Evolutionary conservation across 2,797 vertebrate species (phyloP).

Genomic region (Myripristis murdjan): DNA sequence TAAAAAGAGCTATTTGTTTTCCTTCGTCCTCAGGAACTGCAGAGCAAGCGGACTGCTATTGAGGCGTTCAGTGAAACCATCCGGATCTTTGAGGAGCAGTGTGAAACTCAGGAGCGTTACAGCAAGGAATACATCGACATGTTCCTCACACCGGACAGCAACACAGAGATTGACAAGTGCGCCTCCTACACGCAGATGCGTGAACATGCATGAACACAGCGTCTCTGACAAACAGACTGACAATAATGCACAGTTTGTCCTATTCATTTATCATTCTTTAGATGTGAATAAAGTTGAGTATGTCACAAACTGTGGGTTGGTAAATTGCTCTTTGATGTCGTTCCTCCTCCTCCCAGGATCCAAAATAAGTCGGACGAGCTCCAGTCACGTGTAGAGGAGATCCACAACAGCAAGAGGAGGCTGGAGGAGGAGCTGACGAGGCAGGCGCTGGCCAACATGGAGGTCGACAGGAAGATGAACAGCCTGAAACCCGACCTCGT

Average conservation of each 20-base stretch:
- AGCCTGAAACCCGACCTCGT: slow-evolving; percentile 93
- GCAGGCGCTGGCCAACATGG: slow-evolving; percentile 89
- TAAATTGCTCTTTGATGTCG: background rate
- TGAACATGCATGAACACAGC: background rate
- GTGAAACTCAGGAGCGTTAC: slow-evolving; percentile 92
- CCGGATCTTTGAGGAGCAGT: slow-evolving; percentile 96
- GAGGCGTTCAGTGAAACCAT: slow-evolving; percentile 96
- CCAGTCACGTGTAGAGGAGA: slow-evolving; percentile 91
- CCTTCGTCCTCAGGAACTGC: slow-evolving; percentile 86
- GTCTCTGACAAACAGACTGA: background rate
- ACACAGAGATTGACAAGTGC: slow-evolving; percentile 91
- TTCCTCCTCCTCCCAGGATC: slow-evolving; percentile 78
- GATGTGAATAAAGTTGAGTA: too few relatives aligned
- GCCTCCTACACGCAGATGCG: background rate
- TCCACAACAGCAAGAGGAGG: slow-evolving; percentile 93
- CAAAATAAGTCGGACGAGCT: slow-evolving; percentile 91
- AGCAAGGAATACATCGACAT: slow-evolving; percentile 94
- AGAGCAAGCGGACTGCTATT: slow-evolving; percentile 93
- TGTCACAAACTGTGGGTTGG: too few relatives aligned
- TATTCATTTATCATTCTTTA: too few relatives aligned
- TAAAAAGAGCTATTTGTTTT: background rate
- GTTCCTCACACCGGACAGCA: slow-evolving; percentile 90
- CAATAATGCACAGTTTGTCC: background rate
- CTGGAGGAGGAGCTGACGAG: slow-evolving; percentile 93
- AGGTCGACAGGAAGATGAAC: slow-evolving; percentile 93